Conservation (phyloP, 2,797 vertebrate species). For the Telmatherina bonti region DNA sequence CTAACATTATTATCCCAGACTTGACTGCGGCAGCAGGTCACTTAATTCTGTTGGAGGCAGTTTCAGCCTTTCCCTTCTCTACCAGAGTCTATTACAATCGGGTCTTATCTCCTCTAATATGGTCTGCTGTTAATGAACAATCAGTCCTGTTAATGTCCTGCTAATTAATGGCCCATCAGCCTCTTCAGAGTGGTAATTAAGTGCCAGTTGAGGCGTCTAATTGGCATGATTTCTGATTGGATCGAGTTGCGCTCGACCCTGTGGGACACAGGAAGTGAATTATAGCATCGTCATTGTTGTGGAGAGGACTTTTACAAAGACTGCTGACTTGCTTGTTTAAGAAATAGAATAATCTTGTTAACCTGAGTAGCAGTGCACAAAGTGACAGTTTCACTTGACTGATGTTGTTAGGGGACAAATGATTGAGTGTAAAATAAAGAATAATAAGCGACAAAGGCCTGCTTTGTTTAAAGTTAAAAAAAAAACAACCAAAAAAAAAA, state of each 20-base stretch:
- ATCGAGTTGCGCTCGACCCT: slow-evolving; percentile 73
- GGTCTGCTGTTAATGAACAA: slow-evolving; percentile 81
- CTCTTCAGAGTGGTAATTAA: slow-evolving; percentile 79
- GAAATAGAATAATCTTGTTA: slow-evolving; percentile 65
- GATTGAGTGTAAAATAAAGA: slow-evolving; percentile 42
- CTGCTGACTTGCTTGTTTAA: slow-evolving; percentile 70
- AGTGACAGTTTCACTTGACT: slow-evolving; percentile 51
- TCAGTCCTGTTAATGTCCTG: slow-evolving; percentile 80
- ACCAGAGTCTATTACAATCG: slow-evolving; percentile 73
- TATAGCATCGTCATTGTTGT: slow-evolving; percentile 66
- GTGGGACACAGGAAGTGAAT: slow-evolving; percentile 78
- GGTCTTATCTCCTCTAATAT: slow-evolving; percentile 81
- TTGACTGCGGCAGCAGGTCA: slow-evolving; percentile 68
- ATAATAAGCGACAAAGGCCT: slow-evolving; percentile 12
- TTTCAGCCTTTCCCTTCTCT: slow-evolving; percentile 57
- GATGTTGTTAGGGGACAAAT: slow-evolving; percentile 52
- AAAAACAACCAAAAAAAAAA: no score
- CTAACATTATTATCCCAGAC: slow-evolving; percentile 65
- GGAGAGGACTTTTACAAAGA: slow-evolving; percentile 69
- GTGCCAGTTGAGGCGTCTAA: slow-evolving; percentile 80
- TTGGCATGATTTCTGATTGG: slow-evolving; percentile 79
- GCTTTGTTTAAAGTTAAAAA: slow-evolving; percentile 11
- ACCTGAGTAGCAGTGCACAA: slow-evolving; percentile 45
- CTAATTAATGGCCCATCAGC: slow-evolving; percentile 82
- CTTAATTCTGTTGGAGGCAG: slow-evolving; percentile 66